phyloP scores from a whole-genome alignment of 2,888 invertebrate genomes.

The Brachylomia viminalis region DNA sequence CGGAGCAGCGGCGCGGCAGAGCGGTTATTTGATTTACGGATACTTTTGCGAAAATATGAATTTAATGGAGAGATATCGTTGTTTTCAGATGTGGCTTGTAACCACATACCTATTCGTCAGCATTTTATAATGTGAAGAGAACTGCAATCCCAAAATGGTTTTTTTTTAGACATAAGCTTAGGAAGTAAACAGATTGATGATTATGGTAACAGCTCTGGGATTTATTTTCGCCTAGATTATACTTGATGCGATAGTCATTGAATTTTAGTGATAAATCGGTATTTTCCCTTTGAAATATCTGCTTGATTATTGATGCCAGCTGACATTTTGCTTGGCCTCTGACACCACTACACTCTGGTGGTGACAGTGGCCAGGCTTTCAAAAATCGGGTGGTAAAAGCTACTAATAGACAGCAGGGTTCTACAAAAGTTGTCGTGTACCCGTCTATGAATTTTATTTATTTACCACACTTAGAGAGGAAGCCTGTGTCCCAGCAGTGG shows the following conservation, averaged over 20 bases:
- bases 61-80: slow-evolving; percentile 31
- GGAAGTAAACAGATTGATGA: not conserved
- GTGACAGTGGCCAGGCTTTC: not conserved
- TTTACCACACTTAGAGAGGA: no score
- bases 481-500: no score
- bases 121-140: not conserved
- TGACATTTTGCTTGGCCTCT: not conserved
- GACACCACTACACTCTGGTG: not conserved
- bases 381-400: not conserved
- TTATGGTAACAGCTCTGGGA: not conserved
- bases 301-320: no score
- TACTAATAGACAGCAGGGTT: not conserved
- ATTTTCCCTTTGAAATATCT: not conserved
- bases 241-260: not conserved
- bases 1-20: slow-evolving; percentile 8
- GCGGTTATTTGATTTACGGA: slow-evolving; percentile 26
- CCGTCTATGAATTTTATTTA: no score
- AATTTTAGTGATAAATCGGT: not conserved
- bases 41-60: slow-evolving; percentile 20
- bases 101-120: not conserved
- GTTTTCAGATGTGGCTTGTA: slow-evolving; percentile 16
- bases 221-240: not conserved
- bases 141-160: not conserved
- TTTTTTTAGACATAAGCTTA: not conserved
- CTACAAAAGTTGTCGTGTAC: not conserved